Evolutionary conservation across 2,113 vertebrate species (phyloP), one percentile per base, ranked within the genome.

Genomic region (Psammodynastes pulverulentus): DNA sequence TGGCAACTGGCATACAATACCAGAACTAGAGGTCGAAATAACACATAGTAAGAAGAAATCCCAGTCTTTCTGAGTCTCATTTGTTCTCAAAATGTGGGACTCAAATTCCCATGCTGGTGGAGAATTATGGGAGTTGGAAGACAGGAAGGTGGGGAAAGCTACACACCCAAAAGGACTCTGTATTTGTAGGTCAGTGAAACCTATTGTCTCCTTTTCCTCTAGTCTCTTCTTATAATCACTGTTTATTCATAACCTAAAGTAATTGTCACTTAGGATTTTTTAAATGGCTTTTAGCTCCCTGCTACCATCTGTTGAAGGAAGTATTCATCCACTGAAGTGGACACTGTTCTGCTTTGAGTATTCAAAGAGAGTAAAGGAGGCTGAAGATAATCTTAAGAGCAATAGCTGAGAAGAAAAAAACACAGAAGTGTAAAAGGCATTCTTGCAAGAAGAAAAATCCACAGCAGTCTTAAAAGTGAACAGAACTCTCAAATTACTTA

Each of bases 401-500:
- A 88, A 43, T 54, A 39, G 19, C 21, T 26, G 87, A 34, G 6
- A 54, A 24, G 39, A 53, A 52, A 9, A 9, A 9, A 53, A 39
- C 43, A 89, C 23, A 39, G 29, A 23, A 49, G 21, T 49, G 29
- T 91, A 86, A 49, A 86, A 89, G 39, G 34, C 67, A 34, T 39
- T 7, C 51, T 15, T 56, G 51, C 51, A 7, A 84, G 2, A 17
- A 92, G 90, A 21, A 43, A 95, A 89, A 79, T 9, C 17, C 34
- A 79, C 7, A 79, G 17, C 43, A 90, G 92, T 87, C 90, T 1
- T 67, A 91, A 85, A 94, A 87, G 91, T 26, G 62, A 15, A 85
- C 58, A 88, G 86, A 54, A 1, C 53, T 90, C 51, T 23, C 4
- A 92, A 19, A 87, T 26, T 53, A 86, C 48, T 84, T 89, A 90